A percentile compares a stretch with the other conserved stretches of the same genome.
Conservation (phyloP, 64 coral and sea anemone genomes). For the Porites lutea region DNA sequence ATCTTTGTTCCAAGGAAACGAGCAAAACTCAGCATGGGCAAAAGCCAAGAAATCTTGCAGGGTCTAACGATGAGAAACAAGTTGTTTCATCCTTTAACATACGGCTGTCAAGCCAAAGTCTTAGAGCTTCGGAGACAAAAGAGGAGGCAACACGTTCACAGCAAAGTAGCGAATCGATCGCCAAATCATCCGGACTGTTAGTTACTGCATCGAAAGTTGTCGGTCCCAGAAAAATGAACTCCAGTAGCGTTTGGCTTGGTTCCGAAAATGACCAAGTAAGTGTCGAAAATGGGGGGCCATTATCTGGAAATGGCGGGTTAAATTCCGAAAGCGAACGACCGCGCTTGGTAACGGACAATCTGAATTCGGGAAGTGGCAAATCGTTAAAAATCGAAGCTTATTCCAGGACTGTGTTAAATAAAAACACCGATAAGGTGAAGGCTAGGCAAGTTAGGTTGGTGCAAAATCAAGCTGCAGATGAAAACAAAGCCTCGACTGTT, state of each 20-base stretch:
- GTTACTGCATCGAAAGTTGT: too few relatives aligned
- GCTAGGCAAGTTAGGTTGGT: too few relatives aligned
- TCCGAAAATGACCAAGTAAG: not conserved
- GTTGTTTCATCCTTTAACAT: conserved; percentile 31
- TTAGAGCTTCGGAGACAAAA: not conserved
- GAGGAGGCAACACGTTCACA: not conserved
- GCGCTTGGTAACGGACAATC: not conserved
- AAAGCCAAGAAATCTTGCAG: not conserved
- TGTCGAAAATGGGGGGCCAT: not conserved
- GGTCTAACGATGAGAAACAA: not conserved
- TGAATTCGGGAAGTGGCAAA: not conserved
- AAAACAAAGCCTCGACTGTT: not conserved
- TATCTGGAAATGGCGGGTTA: not conserved
- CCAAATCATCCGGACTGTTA: not conserved
- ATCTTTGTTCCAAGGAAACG: not conserved
- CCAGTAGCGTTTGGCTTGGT: not conserved
- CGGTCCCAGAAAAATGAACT: not conserved
- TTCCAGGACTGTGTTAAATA: not conserved
- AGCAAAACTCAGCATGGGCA: not conserved
- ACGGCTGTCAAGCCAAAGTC: conserved; percentile 3
- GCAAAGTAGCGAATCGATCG: not conserved
- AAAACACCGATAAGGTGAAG: not conserved
- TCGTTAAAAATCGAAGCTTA: not conserved
- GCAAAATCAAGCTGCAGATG: too few relatives aligned
- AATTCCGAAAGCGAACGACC: not conserved